These are phyloP conservation scores for Macquaria ambigua DNA, from an alignment of 2,113 vertebrate genomes.

Conservation along the genomic window DNA sequence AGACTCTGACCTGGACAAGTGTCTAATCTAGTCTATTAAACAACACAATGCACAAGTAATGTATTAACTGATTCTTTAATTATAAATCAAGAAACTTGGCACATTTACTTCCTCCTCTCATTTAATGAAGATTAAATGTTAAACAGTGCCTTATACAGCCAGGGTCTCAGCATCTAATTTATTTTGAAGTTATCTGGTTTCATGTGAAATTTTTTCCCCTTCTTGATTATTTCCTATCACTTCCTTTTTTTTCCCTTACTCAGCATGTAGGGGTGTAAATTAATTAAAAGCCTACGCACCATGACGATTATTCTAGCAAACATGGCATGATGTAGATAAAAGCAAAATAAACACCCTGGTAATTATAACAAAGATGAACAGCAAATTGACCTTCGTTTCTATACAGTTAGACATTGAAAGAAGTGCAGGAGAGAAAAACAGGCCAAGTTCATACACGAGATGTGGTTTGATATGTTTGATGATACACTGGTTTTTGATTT, in stretches of 20 bases:
- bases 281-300: neutral
- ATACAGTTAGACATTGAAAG: neutral
- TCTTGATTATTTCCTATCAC: neutral
- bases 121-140: neutral
- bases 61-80: neutral
- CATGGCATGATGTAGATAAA: neutral
- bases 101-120: neutral
- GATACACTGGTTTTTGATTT: too few relatives aligned
- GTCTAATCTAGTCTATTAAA: neutral
- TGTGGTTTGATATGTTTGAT: too few relatives aligned
- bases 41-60: neutral
- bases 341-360: neutral
- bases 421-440: neutral
- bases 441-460: too few relatives aligned
- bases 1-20: neutral
- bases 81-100: too few relatives aligned
- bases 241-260: too few relatives aligned
- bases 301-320: neutral
- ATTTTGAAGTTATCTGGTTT: neutral
- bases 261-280: neutral
- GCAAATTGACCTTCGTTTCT: neutral
- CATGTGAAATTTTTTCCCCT: neutral
- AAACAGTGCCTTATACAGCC: neutral
- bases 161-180: neutral
- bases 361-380: neutral